phyloP scores from a whole-genome alignment of 2,113 vertebrate species.

The Microtus pennsylvanicus region DNA sequence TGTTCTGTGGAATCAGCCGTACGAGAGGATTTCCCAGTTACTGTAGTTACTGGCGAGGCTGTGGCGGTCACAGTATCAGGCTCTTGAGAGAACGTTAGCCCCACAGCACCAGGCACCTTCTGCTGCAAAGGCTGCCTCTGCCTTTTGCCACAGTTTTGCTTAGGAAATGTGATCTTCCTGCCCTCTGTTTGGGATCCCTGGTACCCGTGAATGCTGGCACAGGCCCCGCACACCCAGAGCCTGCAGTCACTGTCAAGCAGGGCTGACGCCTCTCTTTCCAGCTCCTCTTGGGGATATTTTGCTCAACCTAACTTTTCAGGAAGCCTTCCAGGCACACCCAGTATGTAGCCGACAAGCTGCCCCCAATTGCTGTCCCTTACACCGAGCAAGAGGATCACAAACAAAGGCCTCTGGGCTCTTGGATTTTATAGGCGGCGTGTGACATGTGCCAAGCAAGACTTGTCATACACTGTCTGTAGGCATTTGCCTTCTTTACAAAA shows the following conservation, averaged over 20 bases:
- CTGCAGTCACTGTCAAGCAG: background rate
- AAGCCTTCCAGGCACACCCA: background rate
- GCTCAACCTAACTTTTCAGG: background rate
- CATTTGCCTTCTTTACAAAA: background rate
- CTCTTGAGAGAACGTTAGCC: background rate
- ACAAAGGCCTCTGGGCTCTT: background rate
- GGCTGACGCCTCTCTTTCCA: background rate
- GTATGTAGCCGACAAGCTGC: background rate
- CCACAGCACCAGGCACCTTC: background rate
- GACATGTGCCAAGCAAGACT: background rate
- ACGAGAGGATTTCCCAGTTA: background rate
- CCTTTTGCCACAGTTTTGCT: background rate
- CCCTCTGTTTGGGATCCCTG: background rate
- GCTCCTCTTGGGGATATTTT: background rate
- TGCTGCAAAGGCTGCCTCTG: background rate
- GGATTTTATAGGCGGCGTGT: background rate
- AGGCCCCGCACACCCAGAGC: background rate
- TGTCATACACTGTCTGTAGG: background rate
- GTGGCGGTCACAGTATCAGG: background rate
- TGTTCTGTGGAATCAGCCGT: background rate
- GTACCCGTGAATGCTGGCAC: background rate
- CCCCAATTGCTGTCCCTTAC: background rate
- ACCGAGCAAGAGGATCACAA: background rate
- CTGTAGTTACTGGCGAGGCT: background rate
- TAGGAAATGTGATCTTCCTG: background rate